Percentiles rank a stretch among this genome's conserved stretches.
These are phyloP conservation scores for Xanthostigma xanthostigma DNA, from an alignment of 2,888 invertebrate species.

Conservation along the genomic window DNA sequence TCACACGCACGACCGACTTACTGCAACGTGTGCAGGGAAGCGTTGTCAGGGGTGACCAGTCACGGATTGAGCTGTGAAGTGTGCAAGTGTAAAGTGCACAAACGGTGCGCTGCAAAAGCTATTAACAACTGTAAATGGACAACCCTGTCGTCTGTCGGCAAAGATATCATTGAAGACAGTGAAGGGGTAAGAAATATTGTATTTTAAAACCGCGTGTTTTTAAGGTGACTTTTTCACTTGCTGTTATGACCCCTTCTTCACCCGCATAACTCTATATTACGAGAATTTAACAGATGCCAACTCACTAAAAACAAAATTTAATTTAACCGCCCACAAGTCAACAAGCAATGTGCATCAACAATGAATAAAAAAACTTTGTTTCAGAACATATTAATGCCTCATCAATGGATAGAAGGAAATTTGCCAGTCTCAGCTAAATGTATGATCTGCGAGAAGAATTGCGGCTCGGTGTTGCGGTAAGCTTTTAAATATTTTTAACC, in stretches of 20 bases:
- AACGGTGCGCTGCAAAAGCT: slow-evolving; percentile 83
- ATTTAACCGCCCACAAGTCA: too few relatives aligned
- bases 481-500: slow-evolving; percentile 7
- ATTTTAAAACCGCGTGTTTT: neutral
- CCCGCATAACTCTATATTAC: too few relatives aligned
- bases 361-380: slow-evolving; percentile 21
- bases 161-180: slow-evolving; percentile 81
- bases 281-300: too few relatives aligned
- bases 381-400: slow-evolving; percentile 83
- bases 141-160: slow-evolving; percentile 86
- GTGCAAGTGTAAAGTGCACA: slow-evolving; percentile 95
- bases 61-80: slow-evolving; percentile 94
- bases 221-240: too few relatives aligned
- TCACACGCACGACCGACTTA: slow-evolving; percentile 91
- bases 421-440: slow-evolving; percentile 90
- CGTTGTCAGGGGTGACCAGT: slow-evolving; percentile 81
- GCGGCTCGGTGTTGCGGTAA: slow-evolving; percentile 86
- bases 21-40: slow-evolving; percentile 93
- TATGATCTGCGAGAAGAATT: slow-evolving; percentile 85
- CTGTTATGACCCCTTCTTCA: too few relatives aligned
- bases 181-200: slow-evolving; percentile 55
- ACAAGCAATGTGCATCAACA: too few relatives aligned
- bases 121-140: slow-evolving; percentile 97
- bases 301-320: too few relatives aligned
- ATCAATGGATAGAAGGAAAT: slow-evolving; percentile 98